Percentiles rank a stretch among this genome's conserved stretches.
These are phyloP conservation scores for Oxyruncus cristatus DNA, from an alignment of 2,113 vertebrate species.

Conservation along the genomic window DNA sequence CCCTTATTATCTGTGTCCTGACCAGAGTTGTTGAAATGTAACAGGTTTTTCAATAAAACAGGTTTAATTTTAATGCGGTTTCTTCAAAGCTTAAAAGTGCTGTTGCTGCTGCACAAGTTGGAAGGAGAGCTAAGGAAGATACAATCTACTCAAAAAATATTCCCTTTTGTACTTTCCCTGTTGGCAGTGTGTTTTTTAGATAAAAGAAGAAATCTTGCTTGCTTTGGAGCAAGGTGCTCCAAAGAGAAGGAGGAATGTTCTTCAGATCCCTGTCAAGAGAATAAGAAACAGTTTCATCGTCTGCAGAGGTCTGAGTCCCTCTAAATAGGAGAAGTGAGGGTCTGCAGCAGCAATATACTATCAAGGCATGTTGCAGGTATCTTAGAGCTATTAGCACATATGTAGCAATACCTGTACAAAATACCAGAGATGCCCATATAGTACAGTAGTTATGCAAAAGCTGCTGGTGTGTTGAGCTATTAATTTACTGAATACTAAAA, in stretches of 20 bases:
- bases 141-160: not conserved
- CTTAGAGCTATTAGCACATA: not conserved
- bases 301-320: not conserved
- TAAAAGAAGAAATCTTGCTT: not conserved
- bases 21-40: slow-evolving; percentile 1
- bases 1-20: not conserved
- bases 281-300: not conserved
- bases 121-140: not conserved
- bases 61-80: slow-evolving; percentile 49
- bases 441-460: not conserved
- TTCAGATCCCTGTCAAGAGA: not conserved
- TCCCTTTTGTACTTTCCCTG: not conserved
- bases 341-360: not conserved
- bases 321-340: not conserved
- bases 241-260: not conserved
- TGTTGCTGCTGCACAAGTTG: not conserved
- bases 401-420: not conserved
- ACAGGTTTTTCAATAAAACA: slow-evolving; percentile 18
- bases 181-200: not conserved
- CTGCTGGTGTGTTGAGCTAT: not conserved
- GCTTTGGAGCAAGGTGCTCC: not conserved
- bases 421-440: not conserved
- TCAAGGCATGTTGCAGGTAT: not conserved
- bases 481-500: not conserved
- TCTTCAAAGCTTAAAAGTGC: not conserved